These are phyloP conservation scores for Tubiluchus corallicola DNA, from an alignment of 2,888 invertebrate species.

Conservation along the genomic window DNA sequence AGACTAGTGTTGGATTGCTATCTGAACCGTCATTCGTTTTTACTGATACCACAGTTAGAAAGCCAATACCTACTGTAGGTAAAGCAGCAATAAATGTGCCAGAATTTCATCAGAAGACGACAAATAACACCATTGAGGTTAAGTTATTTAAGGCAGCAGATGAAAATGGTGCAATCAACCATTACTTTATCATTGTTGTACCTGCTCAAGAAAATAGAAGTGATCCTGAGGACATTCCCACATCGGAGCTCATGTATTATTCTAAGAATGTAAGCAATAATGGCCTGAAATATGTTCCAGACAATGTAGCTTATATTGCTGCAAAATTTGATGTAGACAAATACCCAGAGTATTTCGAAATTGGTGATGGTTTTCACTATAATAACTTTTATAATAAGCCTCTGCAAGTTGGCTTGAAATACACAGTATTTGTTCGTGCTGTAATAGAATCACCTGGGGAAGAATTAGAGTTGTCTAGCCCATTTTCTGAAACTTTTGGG, in stretches of 20 bases:
- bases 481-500: too few species aligned
- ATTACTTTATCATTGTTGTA: conserved; percentile 88
- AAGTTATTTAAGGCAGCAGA: conserved; percentile 81
- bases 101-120: not conserved
- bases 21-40: too few species aligned
- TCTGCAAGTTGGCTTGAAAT: conserved; percentile 57
- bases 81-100: not conserved
- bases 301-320: conserved; percentile 62
- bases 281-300: too few species aligned
- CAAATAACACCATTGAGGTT: not conserved
- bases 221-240: conserved; percentile 52
- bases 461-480: too few species aligned
- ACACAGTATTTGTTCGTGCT: conserved; percentile 78
- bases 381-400: conserved; percentile 74
- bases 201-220: conserved; percentile 67
- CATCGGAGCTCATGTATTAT: conserved; percentile 23
- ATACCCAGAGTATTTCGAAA: conserved; percentile 56
- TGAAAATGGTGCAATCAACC: conserved; percentile 91
- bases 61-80: too few species aligned
- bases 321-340: conserved; percentile 72
- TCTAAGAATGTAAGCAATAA: too few species aligned
- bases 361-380: conserved; percentile 72
- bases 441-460: conserved; percentile 51
- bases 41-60: too few species aligned
- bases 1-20: too few species aligned